Conservation (phyloP, 2,113 vertebrate genomes). For the Odocoileus virginianus region DNA sequence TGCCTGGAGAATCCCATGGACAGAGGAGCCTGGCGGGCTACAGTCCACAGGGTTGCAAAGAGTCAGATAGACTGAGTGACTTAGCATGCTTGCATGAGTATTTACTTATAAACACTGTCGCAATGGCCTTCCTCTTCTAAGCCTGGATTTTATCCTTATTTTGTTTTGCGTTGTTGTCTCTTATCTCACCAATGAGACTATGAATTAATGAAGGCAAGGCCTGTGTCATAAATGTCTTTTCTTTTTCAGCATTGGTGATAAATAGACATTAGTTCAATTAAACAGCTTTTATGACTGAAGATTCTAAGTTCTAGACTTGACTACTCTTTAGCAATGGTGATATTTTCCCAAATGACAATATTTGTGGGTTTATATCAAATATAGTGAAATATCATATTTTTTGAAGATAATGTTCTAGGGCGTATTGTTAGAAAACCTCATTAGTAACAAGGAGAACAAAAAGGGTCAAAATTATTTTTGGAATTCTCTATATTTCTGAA, state of each 20-base stretch:
- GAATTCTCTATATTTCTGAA: not conserved
- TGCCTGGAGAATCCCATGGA: not conserved
- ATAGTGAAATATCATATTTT: not conserved
- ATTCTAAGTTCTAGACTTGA: not conserved
- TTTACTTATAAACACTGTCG: not conserved
- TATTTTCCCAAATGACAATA: not conserved
- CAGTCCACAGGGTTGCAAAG: not conserved
- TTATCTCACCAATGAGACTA: not conserved
- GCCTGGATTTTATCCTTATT: not conserved
- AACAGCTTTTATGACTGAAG: not conserved
- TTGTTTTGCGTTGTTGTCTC: not conserved
- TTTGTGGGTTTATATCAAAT: not conserved
- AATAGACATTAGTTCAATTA: not conserved
- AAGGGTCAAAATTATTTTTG: constrained; percentile 53
- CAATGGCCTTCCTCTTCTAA: not conserved
- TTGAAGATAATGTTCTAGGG: not conserved
- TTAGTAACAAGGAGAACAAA: constrained; percentile 47
- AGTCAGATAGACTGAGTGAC: not conserved
- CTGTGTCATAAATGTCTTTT: not conserved
- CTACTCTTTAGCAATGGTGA: not conserved
- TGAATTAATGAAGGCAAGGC: not conserved
- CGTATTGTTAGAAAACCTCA: not conserved
- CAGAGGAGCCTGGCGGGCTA: not conserved
- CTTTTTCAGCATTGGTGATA: not conserved
- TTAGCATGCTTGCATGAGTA: not conserved